Base-by-base conservation (phyloP, 37 sponge, comb jelly and placozoan species). In the Agelas oroides region DNA sequence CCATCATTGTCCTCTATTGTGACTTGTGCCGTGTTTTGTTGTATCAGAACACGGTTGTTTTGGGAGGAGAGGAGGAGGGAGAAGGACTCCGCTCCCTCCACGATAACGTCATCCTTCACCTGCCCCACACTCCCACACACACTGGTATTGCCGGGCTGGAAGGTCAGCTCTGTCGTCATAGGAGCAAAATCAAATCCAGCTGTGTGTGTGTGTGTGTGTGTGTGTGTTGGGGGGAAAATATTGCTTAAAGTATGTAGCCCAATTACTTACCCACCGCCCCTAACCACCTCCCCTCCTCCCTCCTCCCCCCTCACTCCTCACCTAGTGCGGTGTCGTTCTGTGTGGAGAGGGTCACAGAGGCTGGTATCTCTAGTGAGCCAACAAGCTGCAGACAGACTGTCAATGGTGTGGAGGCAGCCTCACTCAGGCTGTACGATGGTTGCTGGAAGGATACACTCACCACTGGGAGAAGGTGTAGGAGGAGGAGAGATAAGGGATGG, bases 1-100 rank as follows among this genome's bases (percentile, higher is more conserved):
- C 82, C 56, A 58, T 82, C 82, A 59, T 82, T 71, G 31, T 82
- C 82, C 23, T 3, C 15, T 28, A 82, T 82, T 60, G 73, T 82
- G 53, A 82, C 2, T 25, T 37, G 62, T 23, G 25, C 0, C 0
- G 20, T 21, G 24, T 36, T 21, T 14, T 8, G 46, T 8, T 46
- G 6, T 8, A 46, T 3, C 8, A 3, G 3, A 12, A 17, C 31
- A n/a, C 57, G 59, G 27, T 15, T 24, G 52, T 59, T 37, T 8
- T 32, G 16, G 13, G 72, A 46, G 27, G 37, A 35, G 11, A 82
- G 28, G 14, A 41, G 12, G 0, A 82, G 11, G 13, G 30, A 20
- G 8, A 71, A 38, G 31, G 46, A 34, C 31, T 82, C 82, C 35
- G 71, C 25, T 1, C 63, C 82, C 52, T 82, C 82, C 27, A 82